Evolutionary conservation across 2,888 invertebrate species (phyloP), one percentile per base, ranked within the genome.

Genomic region (Lampropteryx suffumata): DNA sequence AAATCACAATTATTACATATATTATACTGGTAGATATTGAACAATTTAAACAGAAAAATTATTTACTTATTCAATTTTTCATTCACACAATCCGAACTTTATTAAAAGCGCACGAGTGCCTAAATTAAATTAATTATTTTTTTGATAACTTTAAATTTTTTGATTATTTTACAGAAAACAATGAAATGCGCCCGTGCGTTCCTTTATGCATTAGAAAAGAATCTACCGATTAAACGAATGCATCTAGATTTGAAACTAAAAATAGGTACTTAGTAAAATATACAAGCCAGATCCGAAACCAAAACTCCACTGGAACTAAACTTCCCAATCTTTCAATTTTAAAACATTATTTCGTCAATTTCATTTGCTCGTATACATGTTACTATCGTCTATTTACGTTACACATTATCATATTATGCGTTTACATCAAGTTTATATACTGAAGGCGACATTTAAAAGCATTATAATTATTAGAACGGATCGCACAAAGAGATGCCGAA

Each of bases 321-420:
- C 52, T 45, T 52, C 45, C 52, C 37, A 45, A 43, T 50, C 40
- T 46, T 41, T 42, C 26, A 50, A 52, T 41, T 37, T 39, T 34
- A 45, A 45, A 39, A 14, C 21, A n/a, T n/a, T 40, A 40, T 29
- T 3, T 29, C 10, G 34, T 41, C n/a, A 37, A 50, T 45, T 41
- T 32, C 47, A 53, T 57, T 59, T 61, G 50, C 59, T 61, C 61
- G 61, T 61, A 61, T 61, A 61, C 61, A 53, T 57, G 28, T 53
- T 52, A 57, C 40, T 53, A 48, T 60, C 54, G 56, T 58, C 56
- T 61, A 53, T 46, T 50, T 53, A 61, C 45, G 55, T 42, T 45
- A 50, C 57, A 55, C 44, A 57, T 3, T 53, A 55, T 49, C 46
- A 49, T 21, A 37, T 42, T 43, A 42, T 47, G 50, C 46, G 34